Percentiles rank a stretch among this genome's conserved stretches.
Conservation (phyloP, 2,113 vertebrate genomes). For the Eretmochelys imbricata region DNA sequence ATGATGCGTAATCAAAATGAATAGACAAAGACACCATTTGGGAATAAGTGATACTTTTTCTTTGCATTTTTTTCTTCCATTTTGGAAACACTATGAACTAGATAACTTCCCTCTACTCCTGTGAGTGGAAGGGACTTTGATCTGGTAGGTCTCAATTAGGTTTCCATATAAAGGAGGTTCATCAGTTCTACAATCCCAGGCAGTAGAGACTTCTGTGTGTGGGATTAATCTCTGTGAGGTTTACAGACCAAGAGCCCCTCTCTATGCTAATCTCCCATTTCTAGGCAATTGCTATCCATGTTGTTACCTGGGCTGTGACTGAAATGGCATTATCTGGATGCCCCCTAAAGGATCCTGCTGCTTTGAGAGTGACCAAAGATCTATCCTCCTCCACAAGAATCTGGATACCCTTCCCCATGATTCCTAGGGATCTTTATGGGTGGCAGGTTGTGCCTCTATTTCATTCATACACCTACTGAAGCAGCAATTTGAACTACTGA, state of each 20-base stretch:
- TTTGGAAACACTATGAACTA: neutral
- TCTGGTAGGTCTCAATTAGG: neutral
- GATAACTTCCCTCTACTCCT: neutral
- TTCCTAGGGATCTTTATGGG: neutral
- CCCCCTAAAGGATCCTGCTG: neutral
- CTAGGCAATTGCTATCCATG: neutral
- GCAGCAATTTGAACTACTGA: neutral
- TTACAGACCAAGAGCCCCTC: neutral
- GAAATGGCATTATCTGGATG: neutral
- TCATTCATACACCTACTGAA: neutral
- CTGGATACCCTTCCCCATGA: neutral
- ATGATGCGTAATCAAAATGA: neutral
- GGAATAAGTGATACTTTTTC: neutral
- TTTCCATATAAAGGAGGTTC: neutral
- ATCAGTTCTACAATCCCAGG: neutral
- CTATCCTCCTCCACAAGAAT: neutral
- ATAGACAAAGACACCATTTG: neutral
- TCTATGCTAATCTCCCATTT: neutral
- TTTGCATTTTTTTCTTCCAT: neutral
- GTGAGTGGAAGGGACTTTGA: neutral
- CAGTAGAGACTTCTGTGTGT: neutral
- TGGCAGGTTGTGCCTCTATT: neutral
- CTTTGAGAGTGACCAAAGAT: neutral
- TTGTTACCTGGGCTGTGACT: neutral
- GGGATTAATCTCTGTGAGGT: neutral